phyloP scores from a whole-genome alignment of 2,888 invertebrate species.

The Crioceris asparagi region DNA sequence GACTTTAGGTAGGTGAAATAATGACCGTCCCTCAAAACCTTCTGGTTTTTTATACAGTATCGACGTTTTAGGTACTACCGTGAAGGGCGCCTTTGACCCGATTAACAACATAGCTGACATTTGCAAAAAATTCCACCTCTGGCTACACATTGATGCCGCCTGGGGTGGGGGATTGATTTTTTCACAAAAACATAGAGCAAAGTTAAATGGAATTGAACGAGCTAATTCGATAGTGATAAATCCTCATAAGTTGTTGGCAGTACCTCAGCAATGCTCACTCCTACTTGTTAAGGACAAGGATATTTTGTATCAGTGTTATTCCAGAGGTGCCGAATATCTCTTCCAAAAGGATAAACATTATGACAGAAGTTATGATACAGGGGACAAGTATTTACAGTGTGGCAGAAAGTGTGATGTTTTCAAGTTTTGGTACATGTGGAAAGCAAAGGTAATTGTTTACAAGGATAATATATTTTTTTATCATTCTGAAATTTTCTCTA shows the following conservation, averaged over 20 bases:
- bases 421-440: constrained; percentile 64
- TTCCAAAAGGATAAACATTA: constrained; percentile 49
- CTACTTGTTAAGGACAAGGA: constrained; percentile 37
- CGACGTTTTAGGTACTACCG: constrained; percentile 69
- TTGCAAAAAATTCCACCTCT: constrained; percentile 85
- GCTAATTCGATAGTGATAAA: constrained; percentile 51
- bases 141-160: constrained; percentile 74
- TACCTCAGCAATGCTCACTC: constrained; percentile 47
- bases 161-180: constrained; percentile 51
- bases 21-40: too few relatives aligned
- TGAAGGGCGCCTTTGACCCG: constrained; percentile 94
- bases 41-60: too few relatives aligned
- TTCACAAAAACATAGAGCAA: constrained; percentile 40
- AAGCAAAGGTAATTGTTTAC: constrained; percentile 43
- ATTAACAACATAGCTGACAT: constrained; percentile 87
- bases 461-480: background rate
- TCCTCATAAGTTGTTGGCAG: constrained; percentile 51
- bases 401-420: constrained; percentile 59
- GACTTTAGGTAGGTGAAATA: constrained; percentile 33
- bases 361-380: constrained; percentile 40
- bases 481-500: too few relatives aligned
- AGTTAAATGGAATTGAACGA: constrained; percentile 44
- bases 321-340: constrained; percentile 43
- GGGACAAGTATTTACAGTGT: constrained; percentile 56
- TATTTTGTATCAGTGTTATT: constrained; percentile 40